A percentile compares a stretch with the other conserved stretches of the same genome.
phyloP scores from a whole-genome alignment of 2,113 vertebrate species.

The Varanus salvator region DNA sequence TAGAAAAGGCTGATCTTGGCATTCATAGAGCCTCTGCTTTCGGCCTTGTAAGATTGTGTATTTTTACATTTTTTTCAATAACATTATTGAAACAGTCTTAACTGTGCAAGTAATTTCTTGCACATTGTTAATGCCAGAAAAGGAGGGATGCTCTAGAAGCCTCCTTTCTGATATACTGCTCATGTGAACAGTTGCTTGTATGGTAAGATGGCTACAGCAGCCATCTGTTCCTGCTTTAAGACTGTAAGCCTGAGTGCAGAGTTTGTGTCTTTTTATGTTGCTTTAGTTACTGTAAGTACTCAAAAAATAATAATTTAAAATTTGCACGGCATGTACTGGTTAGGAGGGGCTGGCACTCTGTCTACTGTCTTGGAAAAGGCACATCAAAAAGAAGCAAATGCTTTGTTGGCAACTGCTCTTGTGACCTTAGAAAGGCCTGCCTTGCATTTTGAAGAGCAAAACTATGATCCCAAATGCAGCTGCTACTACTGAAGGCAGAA shows the following conservation, averaged over 20 bases:
- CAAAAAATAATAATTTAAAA: conserved; percentile 24
- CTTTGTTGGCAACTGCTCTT: background rate
- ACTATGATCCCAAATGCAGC: background rate
- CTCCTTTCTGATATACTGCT: background rate
- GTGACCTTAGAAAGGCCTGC: background rate
- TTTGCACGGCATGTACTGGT: conserved; percentile 5
- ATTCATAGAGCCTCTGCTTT: background rate
- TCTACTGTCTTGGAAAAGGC: background rate
- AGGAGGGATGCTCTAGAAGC: background rate
- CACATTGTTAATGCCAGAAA: background rate
- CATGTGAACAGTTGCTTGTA: background rate
- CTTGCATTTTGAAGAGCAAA: background rate
- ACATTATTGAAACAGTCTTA: background rate
- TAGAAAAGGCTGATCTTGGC: no score
- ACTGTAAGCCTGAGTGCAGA: background rate
- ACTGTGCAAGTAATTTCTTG: background rate
- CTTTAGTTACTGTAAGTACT: conserved; percentile 15
- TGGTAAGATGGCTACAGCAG: background rate
- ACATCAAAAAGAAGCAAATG: conserved; percentile 18
- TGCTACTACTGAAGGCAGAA: background rate
- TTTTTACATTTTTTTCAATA: background rate
- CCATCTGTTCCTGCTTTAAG: conserved; percentile 7
- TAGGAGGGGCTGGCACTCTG: conserved; percentile 6
- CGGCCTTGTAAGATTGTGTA: background rate
- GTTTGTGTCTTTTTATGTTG: background rate